Base-by-base conservation (phyloP, 2,888 invertebrate genomes). In the Limnephilus marmoratus region DNA sequence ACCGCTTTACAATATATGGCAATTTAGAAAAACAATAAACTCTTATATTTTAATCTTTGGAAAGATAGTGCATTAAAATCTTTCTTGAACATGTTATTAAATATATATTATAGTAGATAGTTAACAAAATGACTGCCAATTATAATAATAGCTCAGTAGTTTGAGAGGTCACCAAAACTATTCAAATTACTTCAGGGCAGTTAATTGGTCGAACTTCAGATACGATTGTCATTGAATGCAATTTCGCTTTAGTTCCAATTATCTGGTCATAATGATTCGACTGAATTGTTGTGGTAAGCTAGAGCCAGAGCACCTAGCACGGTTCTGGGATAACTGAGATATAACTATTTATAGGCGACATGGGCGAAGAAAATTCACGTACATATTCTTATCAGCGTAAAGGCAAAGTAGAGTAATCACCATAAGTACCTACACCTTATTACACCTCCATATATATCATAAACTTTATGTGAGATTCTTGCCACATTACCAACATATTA, bases 191-290 rank as follows among this genome's bases (percentile, higher is more conserved):
- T 88, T 87, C 41, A 87, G 82, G 87, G 81, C 91, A 81, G 86
- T 91, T 87, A 91, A 91, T 91, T 91, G 91, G 91, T 80, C 87
- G 85, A 91, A 91, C 87, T 91, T 91, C 85, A 85, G 41, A 81
- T 81, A n/a, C 31, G 31, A 45, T 45, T 91, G 81, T 87, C 91
- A 91, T 91, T 91, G 49, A 91, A 81, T 91, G 91, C 91, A 91
- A 81, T 87, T 81, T 85, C 85, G 87, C 49, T 82, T 90, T 85
- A 81, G 41, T 49, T 91, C 87, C 86, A 81, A 91, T 87, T 91
- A 87, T 81, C 37, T 37, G 45, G 53, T 81, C 45, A 81, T 91
- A 29, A 91, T 87, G 45, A 85, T 85, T 87, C 80, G 49, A 37
- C 68, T 88, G 29, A 86, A 86, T 86, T 86, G 86, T 13, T 41